Base-by-base conservation (phyloP, 1,140 invertebrate species). In the Ips typographus region DNA sequence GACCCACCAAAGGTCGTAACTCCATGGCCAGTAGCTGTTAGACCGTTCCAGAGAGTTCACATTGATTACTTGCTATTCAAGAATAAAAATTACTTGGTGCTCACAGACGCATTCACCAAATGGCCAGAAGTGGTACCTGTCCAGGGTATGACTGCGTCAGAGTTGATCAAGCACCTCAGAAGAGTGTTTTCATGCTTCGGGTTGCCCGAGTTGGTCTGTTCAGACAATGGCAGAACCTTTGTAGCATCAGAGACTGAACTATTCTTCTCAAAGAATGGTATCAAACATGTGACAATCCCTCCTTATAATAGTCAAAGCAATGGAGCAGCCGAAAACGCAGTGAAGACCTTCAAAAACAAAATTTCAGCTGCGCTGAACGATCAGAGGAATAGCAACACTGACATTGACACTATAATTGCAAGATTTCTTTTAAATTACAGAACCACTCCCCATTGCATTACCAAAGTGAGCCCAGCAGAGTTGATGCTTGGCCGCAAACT, bases 11-110 rank as follows among this genome's bases (percentile, higher is more conserved):
- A 73, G 65, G 58, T 68, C 40, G 44, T 5, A 47, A 43, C 61
- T 7, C 70, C 71, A 2, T 84, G 82, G 83, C 65, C 72, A 5
- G 71, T 69, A 62, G 75, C 81, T n/a, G 72, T 70, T 41, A 72
- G 68, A 38, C 80, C 78, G 4, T 84, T 80, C 76, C 65, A 79
- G n/a, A 57, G 77, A 47, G 42, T 80, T 1, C 79, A 80, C 65
- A 22, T 71, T 75, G 76, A 79, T 72, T 78, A 78, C 63, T 78
- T 77, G 6, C 77, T 75, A 39, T 77, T 78, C 56, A 52, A 70
- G 37, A 66, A 67, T 49, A 68, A 75, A 56, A 70, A 64, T 37
- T 74, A 73, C 64, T 68, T 77, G 4, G 64, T 77, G n/a, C 6
- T 78, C 1, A 59, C 72, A n/a, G 77, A 77, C 71, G 70, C 73